Conservation (phyloP, 2,113 vertebrate genomes). For the Xenus cinereus region DNA sequence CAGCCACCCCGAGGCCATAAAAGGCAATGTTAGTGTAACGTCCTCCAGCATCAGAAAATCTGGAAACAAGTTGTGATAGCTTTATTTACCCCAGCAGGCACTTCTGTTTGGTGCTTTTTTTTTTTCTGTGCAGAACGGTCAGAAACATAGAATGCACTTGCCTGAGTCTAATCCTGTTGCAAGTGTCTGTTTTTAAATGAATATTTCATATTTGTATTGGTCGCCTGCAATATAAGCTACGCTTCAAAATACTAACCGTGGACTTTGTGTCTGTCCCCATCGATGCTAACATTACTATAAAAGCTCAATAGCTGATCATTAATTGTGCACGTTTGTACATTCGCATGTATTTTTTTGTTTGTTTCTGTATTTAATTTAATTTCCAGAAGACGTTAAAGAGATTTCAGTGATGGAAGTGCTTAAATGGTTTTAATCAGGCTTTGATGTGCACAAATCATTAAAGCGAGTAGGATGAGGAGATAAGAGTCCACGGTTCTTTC, state of each 20-base stretch:
- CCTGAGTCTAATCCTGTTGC: neutral
- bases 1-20: neutral
- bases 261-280: accelerated
- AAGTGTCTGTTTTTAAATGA: neutral
- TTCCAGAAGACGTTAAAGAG: slow-evolving; percentile 27
- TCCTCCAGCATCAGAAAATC: neutral
- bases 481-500: neutral
- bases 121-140: neutral
- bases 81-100: neutral
- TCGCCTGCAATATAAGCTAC: neutral
- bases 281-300: neutral
- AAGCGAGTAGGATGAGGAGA: slow-evolving; percentile 32
- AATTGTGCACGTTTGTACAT: neutral
- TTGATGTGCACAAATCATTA: slow-evolving; percentile 48
- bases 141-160: accelerated
- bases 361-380: slow-evolving; percentile 26
- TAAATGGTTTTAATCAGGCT: slow-evolving; percentile 46
- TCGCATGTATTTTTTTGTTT: neutral
- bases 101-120: accelerated
- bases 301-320: neutral
- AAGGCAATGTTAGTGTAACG: neutral
- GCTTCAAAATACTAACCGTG: accelerated
- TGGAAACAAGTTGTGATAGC: neutral
- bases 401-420: slow-evolving; percentile 29
- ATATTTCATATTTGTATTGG: neutral